These are phyloP conservation scores for Mallateleia sp. DNA, from an alignment of 2,888 invertebrate species.

Conservation along the genomic window DNA sequence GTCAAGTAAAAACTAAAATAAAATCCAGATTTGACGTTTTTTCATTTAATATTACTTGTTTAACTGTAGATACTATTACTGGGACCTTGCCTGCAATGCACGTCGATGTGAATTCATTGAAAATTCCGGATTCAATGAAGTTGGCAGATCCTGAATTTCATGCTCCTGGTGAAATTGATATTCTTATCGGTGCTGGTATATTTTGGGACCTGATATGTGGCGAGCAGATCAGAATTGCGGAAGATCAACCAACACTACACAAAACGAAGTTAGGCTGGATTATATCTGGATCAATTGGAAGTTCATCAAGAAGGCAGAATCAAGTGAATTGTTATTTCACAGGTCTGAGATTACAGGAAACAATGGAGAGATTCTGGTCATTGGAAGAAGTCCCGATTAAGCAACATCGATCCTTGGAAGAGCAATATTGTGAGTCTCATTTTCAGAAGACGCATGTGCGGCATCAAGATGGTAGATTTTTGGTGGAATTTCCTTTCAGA, in stretches of 20 bases:
- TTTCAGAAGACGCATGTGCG: slow-evolving; percentile 43
- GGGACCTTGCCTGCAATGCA: background rate
- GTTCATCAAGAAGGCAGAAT: background rate
- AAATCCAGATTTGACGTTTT: background rate
- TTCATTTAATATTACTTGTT: background rate
- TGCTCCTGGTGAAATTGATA: background rate
- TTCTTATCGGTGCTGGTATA: background rate
- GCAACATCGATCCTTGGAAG: slow-evolving; percentile 36
- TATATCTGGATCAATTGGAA: background rate
- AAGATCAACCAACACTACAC: background rate
- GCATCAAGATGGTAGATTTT: slow-evolving; percentile 53
- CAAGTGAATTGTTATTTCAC: background rate
- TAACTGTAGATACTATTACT: background rate
- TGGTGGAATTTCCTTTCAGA: slow-evolving; percentile 29
- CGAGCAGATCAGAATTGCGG: background rate
- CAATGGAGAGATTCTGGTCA: background rate
- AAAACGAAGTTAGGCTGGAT: slow-evolving; percentile 2
- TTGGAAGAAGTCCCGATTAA: background rate
- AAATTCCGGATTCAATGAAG: background rate
- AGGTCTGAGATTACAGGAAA: background rate
- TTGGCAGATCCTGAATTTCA: slow-evolving; percentile 1
- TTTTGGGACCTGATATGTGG: background rate
- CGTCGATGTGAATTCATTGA: background rate
- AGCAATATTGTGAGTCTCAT: slow-evolving; percentile 70
- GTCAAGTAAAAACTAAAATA: background rate